A percentile compares a stretch with the other conserved stretches of the same genome.
Conservation (phyloP, 2,113 vertebrate genomes). For the Seriola dumerili region DNA sequence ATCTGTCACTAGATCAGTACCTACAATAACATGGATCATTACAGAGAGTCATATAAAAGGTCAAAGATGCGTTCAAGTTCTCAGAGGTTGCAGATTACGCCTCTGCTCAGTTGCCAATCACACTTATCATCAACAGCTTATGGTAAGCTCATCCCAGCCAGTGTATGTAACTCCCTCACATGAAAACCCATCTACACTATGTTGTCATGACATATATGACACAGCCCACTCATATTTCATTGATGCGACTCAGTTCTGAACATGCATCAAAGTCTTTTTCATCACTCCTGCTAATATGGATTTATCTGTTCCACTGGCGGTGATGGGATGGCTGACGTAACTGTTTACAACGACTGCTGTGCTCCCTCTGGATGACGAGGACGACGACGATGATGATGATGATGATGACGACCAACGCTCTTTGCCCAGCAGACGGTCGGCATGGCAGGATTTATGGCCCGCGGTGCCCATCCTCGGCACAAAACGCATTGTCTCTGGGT, state of each 20-base stretch:
- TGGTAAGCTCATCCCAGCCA: constrained; percentile 50
- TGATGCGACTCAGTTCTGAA: constrained; percentile 53
- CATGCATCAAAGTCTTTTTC: constrained; percentile 78
- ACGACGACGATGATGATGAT: constrained; percentile 31
- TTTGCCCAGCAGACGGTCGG: constrained; percentile 56
- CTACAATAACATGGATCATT: constrained; percentile 68
- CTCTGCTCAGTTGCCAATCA: constrained; percentile 56
- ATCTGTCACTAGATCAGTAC: constrained; percentile 56
- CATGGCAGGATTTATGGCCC: constrained; percentile 81
- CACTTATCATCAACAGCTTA: constrained; percentile 66
- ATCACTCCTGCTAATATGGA: constrained; percentile 83
- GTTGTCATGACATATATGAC: constrained; percentile 79
- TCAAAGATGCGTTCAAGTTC: constrained; percentile 72
- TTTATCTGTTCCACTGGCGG: constrained; percentile 80
- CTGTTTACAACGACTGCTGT: constrained; percentile 76
- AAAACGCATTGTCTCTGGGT: constrained; percentile 78
- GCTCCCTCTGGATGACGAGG: constrained; percentile 65
- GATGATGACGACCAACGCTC: constrained; percentile 58
- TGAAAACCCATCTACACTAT: constrained; percentile 68
- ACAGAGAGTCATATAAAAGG: constrained; percentile 69
- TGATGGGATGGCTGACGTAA: constrained; percentile 79
- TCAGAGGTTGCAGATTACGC: constrained; percentile 58
- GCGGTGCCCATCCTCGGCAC: constrained; percentile 71
- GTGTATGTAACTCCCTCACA: constrained; percentile 39
- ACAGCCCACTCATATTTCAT: constrained; percentile 75